These are phyloP conservation scores for Imbricaverruca yamaguchii DNA, from an alignment of 2,888 invertebrate species.

Conservation along the genomic window DNA sequence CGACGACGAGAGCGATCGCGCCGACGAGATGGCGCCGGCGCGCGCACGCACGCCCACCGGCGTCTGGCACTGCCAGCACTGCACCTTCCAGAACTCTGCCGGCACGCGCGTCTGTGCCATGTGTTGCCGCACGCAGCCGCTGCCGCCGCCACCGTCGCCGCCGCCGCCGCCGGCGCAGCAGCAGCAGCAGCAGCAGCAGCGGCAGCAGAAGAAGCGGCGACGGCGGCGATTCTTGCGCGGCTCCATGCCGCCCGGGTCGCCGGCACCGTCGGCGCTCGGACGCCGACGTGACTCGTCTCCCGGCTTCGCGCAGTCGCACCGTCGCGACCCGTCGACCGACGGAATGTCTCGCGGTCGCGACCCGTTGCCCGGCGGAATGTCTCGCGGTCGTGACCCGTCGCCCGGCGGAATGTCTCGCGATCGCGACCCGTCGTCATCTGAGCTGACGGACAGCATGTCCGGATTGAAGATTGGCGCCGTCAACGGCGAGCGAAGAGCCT, in stretches of 20 bases:
- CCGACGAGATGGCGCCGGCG: constrained; percentile 37
- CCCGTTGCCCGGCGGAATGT: neutral
- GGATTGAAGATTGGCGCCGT: neutral
- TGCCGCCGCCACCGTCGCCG: constrained; percentile 25
- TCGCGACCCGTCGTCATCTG: neutral
- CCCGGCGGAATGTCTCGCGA: neutral
- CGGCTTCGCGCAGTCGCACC: neutral
- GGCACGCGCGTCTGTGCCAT: constrained; percentile 71
- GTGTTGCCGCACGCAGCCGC: constrained; percentile 67
- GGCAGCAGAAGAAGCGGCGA: constrained; percentile 28
- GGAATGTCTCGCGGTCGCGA: neutral
- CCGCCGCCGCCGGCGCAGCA: constrained; percentile 16
- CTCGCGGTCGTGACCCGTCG: neutral
- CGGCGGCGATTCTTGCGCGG: constrained; percentile 17
- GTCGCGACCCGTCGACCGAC: neutral
- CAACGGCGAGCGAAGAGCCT: neutral
- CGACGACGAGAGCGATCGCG: constrained; percentile 35
- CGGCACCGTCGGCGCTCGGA: neutral
- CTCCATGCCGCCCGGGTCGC: neutral
- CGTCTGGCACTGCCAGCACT: constrained; percentile 80
- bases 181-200: constrained; percentile 26
- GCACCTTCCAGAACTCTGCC: constrained; percentile 76
- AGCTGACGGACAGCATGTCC: neutral
- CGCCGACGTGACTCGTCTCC: neutral
- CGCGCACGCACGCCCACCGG: constrained; percentile 35